phyloP scores from a whole-genome alignment of 2,113 vertebrate species.

The Octodon degus region DNA sequence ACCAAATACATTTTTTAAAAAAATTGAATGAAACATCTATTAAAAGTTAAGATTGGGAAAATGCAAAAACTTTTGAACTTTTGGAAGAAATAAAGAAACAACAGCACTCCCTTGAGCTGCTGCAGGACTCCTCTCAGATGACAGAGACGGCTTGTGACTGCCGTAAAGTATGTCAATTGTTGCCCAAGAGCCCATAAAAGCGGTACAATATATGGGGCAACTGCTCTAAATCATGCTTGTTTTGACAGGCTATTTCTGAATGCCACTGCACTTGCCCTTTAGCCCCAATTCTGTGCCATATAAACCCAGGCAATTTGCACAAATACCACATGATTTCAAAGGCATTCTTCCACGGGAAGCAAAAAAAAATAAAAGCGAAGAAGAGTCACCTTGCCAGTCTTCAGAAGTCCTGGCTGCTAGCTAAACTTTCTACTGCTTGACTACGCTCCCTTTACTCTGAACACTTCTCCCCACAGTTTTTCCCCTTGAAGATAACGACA shows the following conservation, averaged over 20 bases:
- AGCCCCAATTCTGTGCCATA: slow-evolving; percentile 13
- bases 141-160: neutral
- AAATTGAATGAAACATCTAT: neutral
- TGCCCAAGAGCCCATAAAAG: neutral
- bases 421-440: neutral
- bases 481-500: neutral
- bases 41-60: neutral
- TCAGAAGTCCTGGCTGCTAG: neutral
- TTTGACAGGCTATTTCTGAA: slow-evolving; percentile 50
- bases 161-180: neutral
- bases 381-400: neutral
- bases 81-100: slow-evolving; percentile 14
- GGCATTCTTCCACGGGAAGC: neutral
- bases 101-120: neutral
- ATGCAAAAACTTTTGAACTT: neutral
- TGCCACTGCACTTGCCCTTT: slow-evolving; percentile 55
- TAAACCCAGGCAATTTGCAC: slow-evolving; percentile 26
- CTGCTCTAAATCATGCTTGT: slow-evolving; percentile 33
- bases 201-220: neutral
- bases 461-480: neutral
- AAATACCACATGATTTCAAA: slow-evolving; percentile 59
- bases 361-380: neutral
- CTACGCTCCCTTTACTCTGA: neutral
- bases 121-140: neutral
- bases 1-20: too few relatives aligned